Evolutionary conservation across 2,888 invertebrate genomes (phyloP), one percentile per base, ranked within the genome.

Genomic region (Meganola albula): DNA sequence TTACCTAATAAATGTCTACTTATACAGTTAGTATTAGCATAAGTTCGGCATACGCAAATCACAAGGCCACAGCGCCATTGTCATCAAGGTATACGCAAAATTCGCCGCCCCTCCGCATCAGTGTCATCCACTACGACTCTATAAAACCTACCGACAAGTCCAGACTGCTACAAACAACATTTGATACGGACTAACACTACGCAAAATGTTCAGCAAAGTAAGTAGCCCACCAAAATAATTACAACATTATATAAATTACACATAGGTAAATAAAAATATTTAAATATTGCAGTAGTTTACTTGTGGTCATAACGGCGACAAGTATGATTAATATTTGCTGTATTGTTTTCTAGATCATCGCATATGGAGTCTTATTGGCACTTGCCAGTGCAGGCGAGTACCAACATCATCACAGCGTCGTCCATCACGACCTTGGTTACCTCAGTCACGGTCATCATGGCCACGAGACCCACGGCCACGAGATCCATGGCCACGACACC

Each of bases 371-470:
- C 27, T 43, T 87, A 34, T 45, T 87, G 65, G 72, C 74, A 13
- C 66, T 85, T n/a, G 78, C 82, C 40, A 79, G 69, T 48, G 88
- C 87, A 24, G 87, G 88, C 20, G 60, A 83, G 20, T 71, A 55
- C 20, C 67, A 65, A 21, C 60, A 63, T 24, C 72, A 70, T 2
- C 48, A 47, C 29, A 74, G 68, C 59, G 72, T 76, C 40, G 56
- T 77, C 22, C 73, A 65, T 24, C 73, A 75, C 32, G 74, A 75
- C n/a, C n/a, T n/a, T n/a, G n/a, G n/a, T n/a, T n/a, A n/a, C n/a
- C n/a, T n/a, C n/a, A n/a, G n/a, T n/a, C n/a, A n/a, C n/a, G n/a
- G n/a, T n/a, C n/a, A n/a, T n/a, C n/a, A n/a, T n/a, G n/a, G n/a
- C n/a, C n/a, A n/a, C n/a, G n/a, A n/a, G n/a, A n/a, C n/a, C n/a